These are phyloP conservation scores for Diadegma fenestrale DNA, from an alignment of 2,888 invertebrate species.

Conservation along the genomic window DNA sequence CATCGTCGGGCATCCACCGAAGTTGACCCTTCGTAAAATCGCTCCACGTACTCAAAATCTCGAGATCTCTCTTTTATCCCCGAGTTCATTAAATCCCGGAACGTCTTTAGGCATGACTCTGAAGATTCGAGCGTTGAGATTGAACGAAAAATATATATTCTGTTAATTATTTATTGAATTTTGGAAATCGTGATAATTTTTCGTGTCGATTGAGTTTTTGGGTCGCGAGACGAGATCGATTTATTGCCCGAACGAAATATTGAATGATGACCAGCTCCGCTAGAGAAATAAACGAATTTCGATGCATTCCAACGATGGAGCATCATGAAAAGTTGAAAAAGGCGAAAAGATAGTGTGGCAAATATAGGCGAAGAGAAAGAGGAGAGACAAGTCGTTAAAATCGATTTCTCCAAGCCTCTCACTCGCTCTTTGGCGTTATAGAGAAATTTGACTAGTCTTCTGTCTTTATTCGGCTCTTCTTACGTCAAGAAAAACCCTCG, in stretches of 20 bases:
- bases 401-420: conserved; percentile 59
- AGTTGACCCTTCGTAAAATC: conserved; percentile 39
- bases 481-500: conserved; percentile 56
- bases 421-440: conserved; percentile 22
- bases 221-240: too few relatives aligned
- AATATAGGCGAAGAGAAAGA: conserved; percentile 29
- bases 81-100: conserved; percentile 28
- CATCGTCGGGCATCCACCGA: conserved; percentile 55
- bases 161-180: too few relatives aligned
- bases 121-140: too few relatives aligned
- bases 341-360: conserved; percentile 12
- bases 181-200: too few relatives aligned
- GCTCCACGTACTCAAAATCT: background rate
- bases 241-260: too few relatives aligned
- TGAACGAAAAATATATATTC: too few relatives aligned
- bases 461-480: conserved; percentile 45
- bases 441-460: conserved; percentile 14
- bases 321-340: too few relatives aligned
- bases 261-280: too few relatives aligned
- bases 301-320: too few relatives aligned
- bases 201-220: too few relatives aligned
- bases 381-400: conserved; percentile 58
- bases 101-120: too few relatives aligned
- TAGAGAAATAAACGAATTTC: too few relatives aligned
- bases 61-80: background rate